Evolutionary conservation across 2,888 invertebrate genomes (phyloP), one percentile per base, ranked within the genome.

Genomic region (Tachina lurida): DNA sequence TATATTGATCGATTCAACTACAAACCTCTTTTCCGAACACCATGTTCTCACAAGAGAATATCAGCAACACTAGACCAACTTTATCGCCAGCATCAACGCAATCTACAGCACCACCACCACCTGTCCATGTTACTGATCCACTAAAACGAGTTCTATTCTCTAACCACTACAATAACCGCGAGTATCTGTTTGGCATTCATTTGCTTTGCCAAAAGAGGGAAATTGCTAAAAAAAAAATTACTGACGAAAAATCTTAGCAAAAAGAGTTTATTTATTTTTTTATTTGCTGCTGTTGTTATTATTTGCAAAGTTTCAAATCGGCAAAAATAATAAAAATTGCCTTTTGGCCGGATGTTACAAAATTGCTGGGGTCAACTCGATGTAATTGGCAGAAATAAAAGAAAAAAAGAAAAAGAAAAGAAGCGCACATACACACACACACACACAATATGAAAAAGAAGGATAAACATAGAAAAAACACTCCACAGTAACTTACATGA

Each of bases 351-450:
- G 91, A 91, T 91, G 91, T 91, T 89, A 89, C 91, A 89, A 91
- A 91, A 91, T 91, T 91, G 91, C 91, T 90, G 90, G 91, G 91
- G 91, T 91, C 90, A 90, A 88, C 87, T 89, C 88, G 89, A 88
- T 83, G 91, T 91, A 91, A 91, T 91, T 91, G 91, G 89, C 88
- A 90, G 89, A 89, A 87, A 68, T 78, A 31, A 65, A 58, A 56
- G 45, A 47, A n/a, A 73, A 52, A 47, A 74, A 60, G 13, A 56
- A 79, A 49, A 62, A 56, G 54, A 56, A 41, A 63, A 19, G 70
- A 71, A 52, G n/a, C 39, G 65, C 49, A 12, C 49, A 49, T 63
- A 78, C 58, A 80, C 31, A 31, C 31, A 31, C 31, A 31, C 45
- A 49, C 73, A 82, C 60, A 47, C 76, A 68, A 43, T 49, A 70